phyloP scores from a whole-genome alignment of 2,888 invertebrate species.

The Drosophila antonietae region DNA sequence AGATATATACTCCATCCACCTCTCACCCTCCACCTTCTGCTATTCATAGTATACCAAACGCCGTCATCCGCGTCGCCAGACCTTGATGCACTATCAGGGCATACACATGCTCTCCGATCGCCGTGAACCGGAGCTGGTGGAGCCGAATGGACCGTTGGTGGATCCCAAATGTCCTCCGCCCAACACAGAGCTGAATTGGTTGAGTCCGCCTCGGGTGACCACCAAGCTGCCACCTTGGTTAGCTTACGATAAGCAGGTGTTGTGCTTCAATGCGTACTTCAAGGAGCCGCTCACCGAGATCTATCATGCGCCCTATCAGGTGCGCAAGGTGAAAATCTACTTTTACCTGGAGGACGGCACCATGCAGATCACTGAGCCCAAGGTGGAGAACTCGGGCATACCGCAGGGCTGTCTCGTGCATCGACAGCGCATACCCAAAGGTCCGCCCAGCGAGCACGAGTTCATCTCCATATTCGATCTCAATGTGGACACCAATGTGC shows the following conservation, averaged over 20 bases:
- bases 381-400: constrained; percentile 92
- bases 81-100: constrained; percentile 87
- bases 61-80: constrained; percentile 83
- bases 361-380: constrained; percentile 93
- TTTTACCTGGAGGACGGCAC: constrained; percentile 97
- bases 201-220: constrained; percentile 91
- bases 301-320: constrained; percentile 87
- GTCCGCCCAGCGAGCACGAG: constrained; percentile 89
- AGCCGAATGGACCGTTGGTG: constrained; percentile 85
- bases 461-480: constrained; percentile 94
- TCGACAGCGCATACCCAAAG: constrained; percentile 92
- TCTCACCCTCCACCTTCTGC: too few species aligned
- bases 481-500: constrained; percentile 92
- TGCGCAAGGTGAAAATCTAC: constrained; percentile 92
- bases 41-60: constrained; percentile 85
- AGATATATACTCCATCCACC: background rate
- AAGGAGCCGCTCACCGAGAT: constrained; percentile 89
- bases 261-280: constrained; percentile 84
- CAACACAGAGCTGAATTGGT: constrained; percentile 87
- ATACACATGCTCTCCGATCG: constrained; percentile 88
- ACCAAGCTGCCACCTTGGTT: constrained; percentile 93
- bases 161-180: constrained; percentile 84
- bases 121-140: constrained; percentile 86
- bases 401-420: constrained; percentile 93
- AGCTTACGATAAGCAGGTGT: constrained; percentile 93